phyloP scores from a whole-genome alignment of 2,888 invertebrate genomes.

The Zygaena filipendulae region DNA sequence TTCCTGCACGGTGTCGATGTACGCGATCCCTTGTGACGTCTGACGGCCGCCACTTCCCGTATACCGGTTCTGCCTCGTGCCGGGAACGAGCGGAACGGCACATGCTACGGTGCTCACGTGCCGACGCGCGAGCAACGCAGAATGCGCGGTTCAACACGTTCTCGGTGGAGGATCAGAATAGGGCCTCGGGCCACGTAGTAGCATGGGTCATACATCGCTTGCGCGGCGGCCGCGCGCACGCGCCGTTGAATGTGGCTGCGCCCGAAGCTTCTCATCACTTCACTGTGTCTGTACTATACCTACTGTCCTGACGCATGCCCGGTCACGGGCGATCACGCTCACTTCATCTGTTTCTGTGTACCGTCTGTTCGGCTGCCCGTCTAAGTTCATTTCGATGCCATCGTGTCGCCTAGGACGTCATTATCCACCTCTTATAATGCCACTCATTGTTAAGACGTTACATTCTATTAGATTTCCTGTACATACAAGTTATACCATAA shows the following conservation, averaged over 20 bases:
- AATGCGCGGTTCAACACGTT: constrained; percentile 14
- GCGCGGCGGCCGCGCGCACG: constrained; percentile 65
- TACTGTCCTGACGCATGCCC: constrained; percentile 67
- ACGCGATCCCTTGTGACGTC: constrained; percentile 63
- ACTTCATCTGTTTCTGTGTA: constrained; percentile 66
- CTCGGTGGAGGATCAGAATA: constrained; percentile 22
- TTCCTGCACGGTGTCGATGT: constrained; percentile 49
- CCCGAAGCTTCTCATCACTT: constrained; percentile 68
- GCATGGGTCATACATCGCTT: constrained; percentile 68
- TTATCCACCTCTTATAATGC: constrained; percentile 57
- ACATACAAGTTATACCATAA: constrained; percentile 43
- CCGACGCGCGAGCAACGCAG: constrained; percentile 15
- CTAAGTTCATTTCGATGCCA: constrained; percentile 61
- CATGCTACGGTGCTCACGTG: constrained; percentile 13
- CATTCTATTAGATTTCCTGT: constrained; percentile 65
- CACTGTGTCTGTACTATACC: constrained; percentile 63
- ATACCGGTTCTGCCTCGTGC: constrained; percentile 15
- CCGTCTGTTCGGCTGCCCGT: constrained; percentile 60
- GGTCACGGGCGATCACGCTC: constrained; percentile 65
- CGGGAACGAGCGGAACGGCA: constrained; percentile 7
- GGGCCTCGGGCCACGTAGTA: constrained; percentile 47
- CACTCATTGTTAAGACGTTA: constrained; percentile 61
- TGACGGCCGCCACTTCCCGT: constrained; percentile 43
- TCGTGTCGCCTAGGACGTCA: constrained; percentile 57
- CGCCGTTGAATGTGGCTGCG: constrained; percentile 68